phyloP scores from a whole-genome alignment of 2,113 vertebrate genomes.

The Oplegnathus fasciatus region DNA sequence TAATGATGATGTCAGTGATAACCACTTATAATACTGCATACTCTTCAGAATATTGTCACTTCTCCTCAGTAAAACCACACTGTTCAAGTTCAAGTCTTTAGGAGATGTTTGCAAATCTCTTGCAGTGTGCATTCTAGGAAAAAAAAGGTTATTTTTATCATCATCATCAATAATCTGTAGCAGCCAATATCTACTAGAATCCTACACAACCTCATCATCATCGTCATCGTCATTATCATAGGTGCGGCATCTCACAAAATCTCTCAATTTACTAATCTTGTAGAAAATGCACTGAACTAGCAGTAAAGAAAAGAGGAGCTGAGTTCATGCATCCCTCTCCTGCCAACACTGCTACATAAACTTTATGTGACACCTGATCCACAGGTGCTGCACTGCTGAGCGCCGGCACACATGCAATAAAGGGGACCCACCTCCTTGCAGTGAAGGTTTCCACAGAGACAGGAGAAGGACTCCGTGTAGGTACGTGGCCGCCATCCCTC shows the following conservation, averaged over 20 bases:
- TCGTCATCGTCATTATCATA: neutral
- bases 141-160: neutral
- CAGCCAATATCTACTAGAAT: neutral
- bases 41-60: neutral
- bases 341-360: conserved; percentile 15
- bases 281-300: neutral
- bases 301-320: conserved; percentile 11
- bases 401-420: conserved; percentile 23
- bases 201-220: neutral
- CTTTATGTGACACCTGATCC: conserved; percentile 41
- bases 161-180: neutral
- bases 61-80: neutral
- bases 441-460: conserved; percentile 87
- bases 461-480: conserved; percentile 89
- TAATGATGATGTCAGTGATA: neutral
- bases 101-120: neutral
- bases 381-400: conserved; percentile 55
- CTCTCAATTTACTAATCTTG: neutral
- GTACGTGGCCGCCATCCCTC: conserved; percentile 85
- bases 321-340: neutral
- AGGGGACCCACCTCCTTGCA: conserved; percentile 92
- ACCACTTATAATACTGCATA: neutral
- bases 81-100: neutral
- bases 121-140: neutral
- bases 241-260: neutral